Evolutionary conservation across 2,113 vertebrate species (phyloP), one percentile per base, ranked within the genome.

Genomic region (Platysteira castanea): DNA sequence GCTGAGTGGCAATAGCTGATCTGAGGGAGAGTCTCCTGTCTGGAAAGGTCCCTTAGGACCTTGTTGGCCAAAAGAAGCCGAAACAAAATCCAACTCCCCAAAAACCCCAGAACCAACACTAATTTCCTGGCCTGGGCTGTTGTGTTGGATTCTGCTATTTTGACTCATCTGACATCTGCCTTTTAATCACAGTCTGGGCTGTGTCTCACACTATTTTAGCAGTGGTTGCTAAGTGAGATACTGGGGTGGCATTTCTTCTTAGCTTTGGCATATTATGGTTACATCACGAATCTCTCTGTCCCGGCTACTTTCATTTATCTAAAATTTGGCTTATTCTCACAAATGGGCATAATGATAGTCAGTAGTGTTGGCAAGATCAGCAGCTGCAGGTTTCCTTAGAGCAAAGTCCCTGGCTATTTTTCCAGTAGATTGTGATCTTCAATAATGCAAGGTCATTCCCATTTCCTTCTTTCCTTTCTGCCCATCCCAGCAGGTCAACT

Each of bases 381-480:
- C 59, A 87, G 84, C 95, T 96, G 96, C 87, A 23, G 54, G 87
- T 95, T 96, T 96, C 87, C 87, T 95, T 59, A 57, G 75, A 92
- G 87, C 82, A 69, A 81, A 94, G 35, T 47, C 63, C 28, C 37
- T 16, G 87, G 44, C 70, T 84, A 23, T 83, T 83, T 59, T 88
- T 97, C 84, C 83, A 31, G 20, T 33, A 47, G 53, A 70, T 14
- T 60, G 44, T 89, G 76, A 85, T 85, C 76, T 83, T 96, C 63
- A 73, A 85, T 84, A 89, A 92, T 56, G 84, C 96, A 97, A 98
- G 96, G 89, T 97, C 85, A 88, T 77, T 94, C 74, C 65, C 65
- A 89, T 84, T 97, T 95, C 35, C 83, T 95, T 69, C 46, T 52
- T 87, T 90, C 13, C 15, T 76, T 92, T 91, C 67, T 95, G 30